Percentiles rank a stretch among this genome's conserved stretches.
Evolutionary conservation across 2,113 vertebrate genomes (phyloP).

Genomic region (Phalacrocorax aristotelis): DNA sequence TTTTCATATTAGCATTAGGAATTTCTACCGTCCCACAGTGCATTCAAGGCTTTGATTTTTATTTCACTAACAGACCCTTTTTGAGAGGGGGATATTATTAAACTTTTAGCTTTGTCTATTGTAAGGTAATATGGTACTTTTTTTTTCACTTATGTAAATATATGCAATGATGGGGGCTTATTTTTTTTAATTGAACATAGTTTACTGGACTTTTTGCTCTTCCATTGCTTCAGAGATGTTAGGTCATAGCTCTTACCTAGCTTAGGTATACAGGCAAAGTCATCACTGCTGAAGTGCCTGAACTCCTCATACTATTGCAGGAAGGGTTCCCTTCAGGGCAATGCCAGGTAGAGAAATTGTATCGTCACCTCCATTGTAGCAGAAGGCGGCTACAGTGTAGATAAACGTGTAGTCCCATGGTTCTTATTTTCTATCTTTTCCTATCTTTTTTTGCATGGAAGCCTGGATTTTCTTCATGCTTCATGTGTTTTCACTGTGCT

Average conservation of each 20-base stretch:
- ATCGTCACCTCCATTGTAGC: fast-evolving
- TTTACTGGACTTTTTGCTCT: background rate
- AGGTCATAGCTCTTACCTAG: background rate
- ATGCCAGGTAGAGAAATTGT: background rate
- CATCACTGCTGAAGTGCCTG: background rate
- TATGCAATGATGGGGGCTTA: background rate
- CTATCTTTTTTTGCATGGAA: background rate
- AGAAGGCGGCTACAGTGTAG: background rate
- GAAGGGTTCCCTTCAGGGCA: background rate
- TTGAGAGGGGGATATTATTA: background rate
- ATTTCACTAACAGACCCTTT: background rate
- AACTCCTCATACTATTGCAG: background rate
- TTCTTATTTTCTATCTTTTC: background rate
- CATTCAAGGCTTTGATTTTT: background rate
- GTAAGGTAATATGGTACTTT: background rate
- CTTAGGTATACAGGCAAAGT: background rate
- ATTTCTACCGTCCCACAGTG: background rate
- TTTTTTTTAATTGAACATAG: background rate
- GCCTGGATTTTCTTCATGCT: background rate
- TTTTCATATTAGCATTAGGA: background rate
- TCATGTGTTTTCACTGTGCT: background rate
- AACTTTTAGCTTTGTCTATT: background rate
- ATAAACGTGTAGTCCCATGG: background rate
- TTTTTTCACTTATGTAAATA: background rate
- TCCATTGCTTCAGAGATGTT: background rate